Evolutionary conservation across 2,888 invertebrate species (phyloP), one percentile per base, ranked within the genome.

Genomic region (Chydorus sphaericus): DNA sequence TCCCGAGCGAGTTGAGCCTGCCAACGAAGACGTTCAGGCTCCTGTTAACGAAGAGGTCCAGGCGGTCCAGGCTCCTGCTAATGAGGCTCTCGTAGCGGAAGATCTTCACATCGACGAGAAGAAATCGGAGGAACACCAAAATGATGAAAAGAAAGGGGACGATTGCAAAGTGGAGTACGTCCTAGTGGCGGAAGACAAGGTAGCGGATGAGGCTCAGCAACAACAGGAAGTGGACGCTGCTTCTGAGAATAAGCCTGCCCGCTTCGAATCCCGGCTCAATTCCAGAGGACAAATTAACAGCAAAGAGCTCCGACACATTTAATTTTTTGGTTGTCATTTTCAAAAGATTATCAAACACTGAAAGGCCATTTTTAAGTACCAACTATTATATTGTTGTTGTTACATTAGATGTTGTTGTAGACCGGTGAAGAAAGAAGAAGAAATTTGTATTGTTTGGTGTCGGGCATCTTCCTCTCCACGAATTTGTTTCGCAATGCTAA

Each of bases 81-180:
- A n/a, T n/a, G 26, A 44, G 5, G 8, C 14, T 14, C 44, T n/a
- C 44, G 20, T 23, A 14, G 44, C 44, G 5, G 44, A 44, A 10
- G 44, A 44, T 1, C 28, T 44, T 23, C 23, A 44, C 11, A 44
- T 44, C 44, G 44, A 20, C 4, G 20, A 44, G 26, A 10, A 16
- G n/a, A n/a, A n/a, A n/a, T n/a, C n/a, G n/a, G n/a, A 7, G 10
- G 39, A 39, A 18, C 2, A 39, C 8, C 16, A 38, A 38, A 38
- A 38, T 16, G 39, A 20, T 39, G 39, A 18, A 36, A 3, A 44
- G 44, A 44, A 44, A 28, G 14, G 20, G 23, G 26, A 10, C 44
- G 44, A 44, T 28, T 44, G 44, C 44, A 44, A 44, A 44, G 44
- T 44, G 14, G 44, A 44, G 26, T 44, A 44, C 44, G 28, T 44